Evolutionary conservation across 2,888 invertebrate species (phyloP).

Genomic region (Plusia festucae): DNA sequence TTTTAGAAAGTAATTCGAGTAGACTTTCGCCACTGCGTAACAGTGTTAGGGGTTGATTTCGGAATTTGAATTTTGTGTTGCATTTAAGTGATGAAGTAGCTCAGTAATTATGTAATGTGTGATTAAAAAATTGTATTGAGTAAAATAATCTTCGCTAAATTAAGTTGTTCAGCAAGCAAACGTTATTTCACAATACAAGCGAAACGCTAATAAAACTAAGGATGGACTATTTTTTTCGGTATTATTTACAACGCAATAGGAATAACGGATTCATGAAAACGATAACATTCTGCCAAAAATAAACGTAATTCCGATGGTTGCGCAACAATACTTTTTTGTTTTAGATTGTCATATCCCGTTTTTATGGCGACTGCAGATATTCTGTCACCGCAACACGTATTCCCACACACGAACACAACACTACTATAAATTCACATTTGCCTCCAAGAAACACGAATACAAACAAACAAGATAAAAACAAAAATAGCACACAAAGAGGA

Average conservation of each 20-base stretch:
- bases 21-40: constrained; percentile 66
- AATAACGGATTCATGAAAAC: constrained; percentile 7
- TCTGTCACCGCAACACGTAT: constrained; percentile 19
- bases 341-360: constrained; percentile 9
- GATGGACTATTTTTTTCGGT: background rate
- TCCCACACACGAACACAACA: constrained; percentile 10
- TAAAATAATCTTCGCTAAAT: background rate
- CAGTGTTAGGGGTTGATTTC: constrained; percentile 60
- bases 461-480: constrained; percentile 62
- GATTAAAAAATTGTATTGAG: background rate
- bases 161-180: background rate
- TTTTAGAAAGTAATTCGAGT: constrained; percentile 74
- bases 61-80: constrained; percentile 49
- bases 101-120: constrained; percentile 2
- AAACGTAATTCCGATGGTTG: background rate
- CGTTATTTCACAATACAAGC: background rate
- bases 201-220: background rate
- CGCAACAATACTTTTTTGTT: constrained; percentile 6
- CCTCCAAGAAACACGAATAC: constrained; percentile 60
- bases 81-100: constrained; percentile 32
- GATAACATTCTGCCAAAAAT: constrained; percentile 7
- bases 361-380: constrained; percentile 19
- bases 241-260: background rate
- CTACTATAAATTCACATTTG: constrained; percentile 52
- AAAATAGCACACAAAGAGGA: constrained; percentile 60